These are phyloP conservation scores for Elephantulus edwardii DNA, from an alignment of 2,113 vertebrate genomes.

Conservation along the genomic window DNA sequence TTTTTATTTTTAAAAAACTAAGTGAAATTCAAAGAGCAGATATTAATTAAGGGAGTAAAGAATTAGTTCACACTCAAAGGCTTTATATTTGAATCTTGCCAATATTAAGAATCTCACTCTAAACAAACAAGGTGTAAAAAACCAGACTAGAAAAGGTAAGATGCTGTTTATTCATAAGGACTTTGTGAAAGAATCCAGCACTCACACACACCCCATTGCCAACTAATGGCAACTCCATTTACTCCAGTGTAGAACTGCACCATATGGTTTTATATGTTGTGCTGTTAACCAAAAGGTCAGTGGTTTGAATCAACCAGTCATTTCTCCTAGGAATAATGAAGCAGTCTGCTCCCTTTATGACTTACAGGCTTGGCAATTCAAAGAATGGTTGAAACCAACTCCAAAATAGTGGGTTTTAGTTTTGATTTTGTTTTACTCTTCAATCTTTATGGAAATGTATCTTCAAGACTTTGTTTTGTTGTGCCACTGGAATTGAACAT, in stretches of 20 bases:
- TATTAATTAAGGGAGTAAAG: not conserved
- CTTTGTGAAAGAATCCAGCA: not conserved
- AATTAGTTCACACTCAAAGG: conserved; percentile 5
- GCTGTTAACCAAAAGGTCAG: too few species aligned
- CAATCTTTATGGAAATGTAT: not conserved
- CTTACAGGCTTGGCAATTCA: too few species aligned
- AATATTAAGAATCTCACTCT: conserved; percentile 23
- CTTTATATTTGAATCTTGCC: conserved; percentile 28
- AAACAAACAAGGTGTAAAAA: conserved; percentile 45
- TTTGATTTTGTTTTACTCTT: too few species aligned
- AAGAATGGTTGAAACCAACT: too few species aligned
- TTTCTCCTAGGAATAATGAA: too few species aligned
- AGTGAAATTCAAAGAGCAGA: conserved; percentile 30
- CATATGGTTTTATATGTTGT: not conserved
- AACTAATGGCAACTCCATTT: not conserved
- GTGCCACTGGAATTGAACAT: not conserved
- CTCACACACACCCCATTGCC: not conserved
- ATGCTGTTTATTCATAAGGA: not conserved
- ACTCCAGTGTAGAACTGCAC: not conserved
- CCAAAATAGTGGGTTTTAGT: too few species aligned
- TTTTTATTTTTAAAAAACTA: conserved; percentile 8
- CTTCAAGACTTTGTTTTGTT: not conserved
- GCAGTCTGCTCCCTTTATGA: too few species aligned
- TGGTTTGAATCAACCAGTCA: too few species aligned
- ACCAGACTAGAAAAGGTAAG: conserved; percentile 15